Evolutionary conservation across 2,797 vertebrate genomes (phyloP).

Genomic region (Toxotes lorentzi): DNA sequence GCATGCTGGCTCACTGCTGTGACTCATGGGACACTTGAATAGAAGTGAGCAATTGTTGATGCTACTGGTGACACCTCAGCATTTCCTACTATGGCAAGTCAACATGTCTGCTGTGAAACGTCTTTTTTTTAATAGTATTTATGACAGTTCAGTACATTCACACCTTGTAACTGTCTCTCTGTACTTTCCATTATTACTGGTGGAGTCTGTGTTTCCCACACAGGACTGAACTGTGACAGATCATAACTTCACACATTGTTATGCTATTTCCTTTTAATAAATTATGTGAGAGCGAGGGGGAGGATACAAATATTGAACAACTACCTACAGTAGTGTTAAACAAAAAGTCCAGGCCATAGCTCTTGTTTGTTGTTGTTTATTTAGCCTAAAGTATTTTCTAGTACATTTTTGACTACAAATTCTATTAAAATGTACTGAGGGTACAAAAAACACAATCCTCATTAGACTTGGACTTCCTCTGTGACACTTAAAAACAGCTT

Average conservation of each 20-base stretch:
- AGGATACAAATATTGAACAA: background rate
- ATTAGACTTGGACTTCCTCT: background rate
- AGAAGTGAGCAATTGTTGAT: background rate
- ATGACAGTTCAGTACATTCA: background rate
- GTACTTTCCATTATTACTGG: too few relatives aligned
- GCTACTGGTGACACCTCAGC: background rate
- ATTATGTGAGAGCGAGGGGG: background rate
- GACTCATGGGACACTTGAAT: background rate
- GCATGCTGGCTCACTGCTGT: too few relatives aligned
- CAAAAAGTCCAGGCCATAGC: background rate
- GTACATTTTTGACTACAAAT: too few relatives aligned
- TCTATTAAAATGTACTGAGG: background rate
- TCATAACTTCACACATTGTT: background rate
- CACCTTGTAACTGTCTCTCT: background rate
- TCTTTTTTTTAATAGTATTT: too few relatives aligned
- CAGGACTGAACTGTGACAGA: background rate
- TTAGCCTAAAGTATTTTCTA: too few relatives aligned
- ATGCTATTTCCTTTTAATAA: background rate
- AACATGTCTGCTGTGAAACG: too few relatives aligned
- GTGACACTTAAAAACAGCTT: background rate
- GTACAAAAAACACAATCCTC: background rate
- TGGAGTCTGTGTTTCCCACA: background rate
- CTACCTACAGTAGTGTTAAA: background rate
- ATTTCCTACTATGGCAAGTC: background rate
- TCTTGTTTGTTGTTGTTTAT: conserved; percentile 1